Evolutionary conservation across 1,140 invertebrate genomes (phyloP), one percentile per base, ranked within the genome.

Genomic region (Dreissena polymorpha): DNA sequence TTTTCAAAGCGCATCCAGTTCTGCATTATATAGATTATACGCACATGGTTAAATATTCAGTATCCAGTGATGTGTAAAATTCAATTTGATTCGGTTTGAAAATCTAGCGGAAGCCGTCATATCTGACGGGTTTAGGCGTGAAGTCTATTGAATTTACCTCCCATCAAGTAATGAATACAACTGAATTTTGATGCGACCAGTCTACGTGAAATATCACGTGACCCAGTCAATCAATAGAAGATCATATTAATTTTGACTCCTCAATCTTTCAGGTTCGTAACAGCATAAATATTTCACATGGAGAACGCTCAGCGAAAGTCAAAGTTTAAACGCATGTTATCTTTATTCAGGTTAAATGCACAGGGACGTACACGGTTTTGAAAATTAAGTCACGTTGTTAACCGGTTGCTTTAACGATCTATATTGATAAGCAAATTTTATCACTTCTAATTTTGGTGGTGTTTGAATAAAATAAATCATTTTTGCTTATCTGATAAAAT

Each of bases 241-340:
- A 69, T 70, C 67, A 69, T 79, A 79, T 70, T 79, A 69, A 79
- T 69, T 70, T 70, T 79, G 64, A 79, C 76, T 70, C 50, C 51
- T 53, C 13, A 75, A 55, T 65, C 60, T n/a, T 77, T 65, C 65
- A 65, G 49, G 50, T 77, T 39, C 76, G 53, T 79, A 69, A 69
- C 76, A 69, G 76, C 76, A 69, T 25, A 79, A 79, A 27, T 79
- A 79, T 79, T 79, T 79, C 76, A 70, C 53, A 68, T 79, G 50
- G 27, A 23, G 53, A 49, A 79, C 51, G 39, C 57, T 65, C 12
- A 76, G 65, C 53, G 29, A 65, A 76, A 70, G n/a, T 18, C 49
- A 39, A 39, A 39, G 39, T 39, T 39, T 39, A 39, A 39, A 39
- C 39, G 39, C 2, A 39, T 39, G 39, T 39, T 39, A 39, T 39